Evolutionary conservation across 2,888 invertebrate genomes (phyloP), one percentile per base, ranked within the genome.

Genomic region (Cephus rjabovi): DNA sequence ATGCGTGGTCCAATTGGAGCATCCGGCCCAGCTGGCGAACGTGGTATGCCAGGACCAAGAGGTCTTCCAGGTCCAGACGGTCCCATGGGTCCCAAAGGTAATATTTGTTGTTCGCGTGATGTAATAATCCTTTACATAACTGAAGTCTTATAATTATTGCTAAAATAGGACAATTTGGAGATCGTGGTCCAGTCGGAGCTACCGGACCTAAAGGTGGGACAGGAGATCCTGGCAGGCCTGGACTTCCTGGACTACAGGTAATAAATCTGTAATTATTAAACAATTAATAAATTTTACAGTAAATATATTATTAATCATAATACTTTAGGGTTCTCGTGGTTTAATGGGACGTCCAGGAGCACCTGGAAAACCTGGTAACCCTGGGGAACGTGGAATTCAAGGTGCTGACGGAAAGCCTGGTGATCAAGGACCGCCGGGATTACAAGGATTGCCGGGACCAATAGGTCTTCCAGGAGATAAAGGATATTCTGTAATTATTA

Each of bases 381-480:
- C 94, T 73, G 96, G 96, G 34, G 96, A 96, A 88, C 93, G 96
- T 80, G 96, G 96, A 73, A 93, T 95, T 86, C 94, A 95, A 74
- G 97, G 97, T 12, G 95, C 96, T 78, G 97, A 97, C 91, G 97
- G 97, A 11, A 96, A 96, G 88, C 94, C 96, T 23, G 98, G 98
- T 34, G 97, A 97, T 87, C 95, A 95, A 86, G 97, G 97, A 73
- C 93, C 94, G 23, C 95, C 95, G 89, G 97, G 97, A 30, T 92
- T 96, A 33, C 95, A 96, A 92, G 98, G 98, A 56, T 92, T 96
- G 31, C 96, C 96, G 74, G 97, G 97, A 74, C 94, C 95, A 3
- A 93, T 96, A 86, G 97, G 97, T 75, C 93, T 94, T 33, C 94
- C 95, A n/a, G 97, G 97, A 81, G 96, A 96, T 87, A 94, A 95